phyloP scores from a whole-genome alignment of 1,140 invertebrate species.

The Nebria ingens region DNA sequence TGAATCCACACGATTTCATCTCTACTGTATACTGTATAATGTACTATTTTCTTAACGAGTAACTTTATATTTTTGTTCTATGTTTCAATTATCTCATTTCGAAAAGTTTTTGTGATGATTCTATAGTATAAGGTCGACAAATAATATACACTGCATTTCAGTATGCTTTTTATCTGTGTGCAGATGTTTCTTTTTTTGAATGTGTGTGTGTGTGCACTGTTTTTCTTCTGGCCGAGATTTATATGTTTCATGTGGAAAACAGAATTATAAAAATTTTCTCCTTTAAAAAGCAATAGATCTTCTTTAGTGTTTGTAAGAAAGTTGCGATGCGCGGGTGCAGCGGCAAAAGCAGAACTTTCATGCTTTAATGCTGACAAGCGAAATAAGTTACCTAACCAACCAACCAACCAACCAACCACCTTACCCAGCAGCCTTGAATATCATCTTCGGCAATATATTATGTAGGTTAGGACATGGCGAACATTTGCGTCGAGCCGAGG shows the following conservation, averaged over 20 bases:
- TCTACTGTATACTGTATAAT: not conserved
- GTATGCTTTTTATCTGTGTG: too few species aligned
- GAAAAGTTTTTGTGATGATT: too few species aligned
- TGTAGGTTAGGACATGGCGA: not conserved
- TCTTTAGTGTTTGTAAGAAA: not conserved
- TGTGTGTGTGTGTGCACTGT: not conserved
- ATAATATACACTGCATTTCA: too few species aligned
- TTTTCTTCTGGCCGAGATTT: conserved; percentile 1
- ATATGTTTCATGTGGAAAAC: not conserved
- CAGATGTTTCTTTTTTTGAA: too few species aligned
- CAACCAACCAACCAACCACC: not conserved
- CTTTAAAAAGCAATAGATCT: conserved; percentile 9
- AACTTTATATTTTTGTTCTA: too few species aligned
- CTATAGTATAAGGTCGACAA: too few species aligned
- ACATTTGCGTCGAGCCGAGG: too few species aligned
- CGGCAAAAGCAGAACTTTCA: not conserved
- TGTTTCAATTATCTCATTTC: too few species aligned
- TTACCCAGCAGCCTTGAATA: not conserved
- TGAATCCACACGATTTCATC: not conserved
- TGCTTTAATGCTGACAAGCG: conserved; percentile 6
- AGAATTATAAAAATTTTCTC: conserved; percentile 9
- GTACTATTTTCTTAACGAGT: too few species aligned
- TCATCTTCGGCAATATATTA: conserved; percentile 7
- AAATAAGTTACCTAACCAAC: conserved; percentile 1
- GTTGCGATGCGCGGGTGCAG: not conserved